Percentiles rank a stretch among this genome's conserved stretches.
phyloP scores from a whole-genome alignment of 2,113 vertebrate species.

The Caloenas nicobarica region DNA sequence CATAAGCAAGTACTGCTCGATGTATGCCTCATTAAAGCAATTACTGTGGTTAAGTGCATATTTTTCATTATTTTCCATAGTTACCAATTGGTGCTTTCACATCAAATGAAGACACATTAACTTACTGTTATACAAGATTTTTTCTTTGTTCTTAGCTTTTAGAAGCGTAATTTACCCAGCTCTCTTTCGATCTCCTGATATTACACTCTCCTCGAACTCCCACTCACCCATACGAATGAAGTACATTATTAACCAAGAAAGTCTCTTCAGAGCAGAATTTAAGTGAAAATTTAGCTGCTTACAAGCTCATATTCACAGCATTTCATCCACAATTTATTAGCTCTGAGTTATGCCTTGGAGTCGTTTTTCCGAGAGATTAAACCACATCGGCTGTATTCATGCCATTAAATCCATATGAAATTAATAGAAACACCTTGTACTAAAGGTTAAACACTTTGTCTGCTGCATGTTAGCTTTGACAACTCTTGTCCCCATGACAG shows the following conservation, averaged over 20 bases:
- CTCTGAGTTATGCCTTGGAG: neutral
- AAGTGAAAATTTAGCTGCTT: conserved; percentile 51
- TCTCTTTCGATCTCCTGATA: conserved; percentile 66
- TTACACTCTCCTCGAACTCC: conserved; percentile 71
- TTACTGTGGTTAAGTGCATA: neutral
- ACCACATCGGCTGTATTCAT: neutral
- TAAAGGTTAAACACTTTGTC: neutral
- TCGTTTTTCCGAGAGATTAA: conserved; percentile 11
- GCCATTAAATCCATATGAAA: neutral
- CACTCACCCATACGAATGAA: conserved; percentile 71
- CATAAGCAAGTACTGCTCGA: neutral
- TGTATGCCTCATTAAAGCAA: neutral
- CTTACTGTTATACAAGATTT: conserved; percentile 37
- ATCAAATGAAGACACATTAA: conserved; percentile 50
- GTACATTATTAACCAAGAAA: conserved; percentile 69
- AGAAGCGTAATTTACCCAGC: conserved; percentile 59
- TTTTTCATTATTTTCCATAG: conserved; percentile 50
- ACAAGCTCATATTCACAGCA: conserved; percentile 21
- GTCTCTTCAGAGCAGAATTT: conserved; percentile 53
- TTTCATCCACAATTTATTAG: conserved; percentile 22
- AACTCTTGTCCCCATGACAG: neutral
- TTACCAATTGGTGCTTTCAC: conserved; percentile 31
- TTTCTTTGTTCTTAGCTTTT: conserved; percentile 62
- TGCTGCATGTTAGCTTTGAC: neutral
- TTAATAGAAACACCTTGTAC: neutral